Evolutionary conservation across 2,888 invertebrate species (phyloP).

Genomic region (Agriopis aurantiaria): DNA sequence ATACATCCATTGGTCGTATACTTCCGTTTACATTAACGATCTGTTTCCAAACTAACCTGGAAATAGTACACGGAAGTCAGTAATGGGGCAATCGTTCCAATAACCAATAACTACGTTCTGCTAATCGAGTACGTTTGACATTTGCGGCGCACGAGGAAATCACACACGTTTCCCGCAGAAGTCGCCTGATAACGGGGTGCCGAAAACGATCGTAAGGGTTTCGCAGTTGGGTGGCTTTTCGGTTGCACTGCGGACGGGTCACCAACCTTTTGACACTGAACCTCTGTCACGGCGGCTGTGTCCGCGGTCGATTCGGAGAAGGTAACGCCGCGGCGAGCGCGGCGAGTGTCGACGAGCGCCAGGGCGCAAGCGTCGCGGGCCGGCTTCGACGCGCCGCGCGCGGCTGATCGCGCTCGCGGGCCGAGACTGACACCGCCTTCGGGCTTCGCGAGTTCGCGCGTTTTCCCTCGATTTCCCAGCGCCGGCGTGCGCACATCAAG

Average conservation of each 20-base stretch:
- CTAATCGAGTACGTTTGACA: constrained; percentile 65
- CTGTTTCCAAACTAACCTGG: constrained; percentile 5
- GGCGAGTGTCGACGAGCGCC: constrained; percentile 79
- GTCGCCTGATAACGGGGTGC: constrained; percentile 51
- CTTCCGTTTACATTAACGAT: not conserved
- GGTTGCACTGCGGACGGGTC: constrained; percentile 68
- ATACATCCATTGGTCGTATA: not conserved
- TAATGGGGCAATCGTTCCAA: constrained; percentile 43
- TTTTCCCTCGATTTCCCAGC: constrained; percentile 83
- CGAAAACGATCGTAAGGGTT: constrained; percentile 55
- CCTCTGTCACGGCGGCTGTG: constrained; percentile 78
- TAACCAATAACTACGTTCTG: constrained; percentile 34
- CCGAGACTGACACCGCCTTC: constrained; percentile 75
- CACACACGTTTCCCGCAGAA: constrained; percentile 56
- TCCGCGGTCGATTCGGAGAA: constrained; percentile 82
- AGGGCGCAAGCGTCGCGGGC: constrained; percentile 77
- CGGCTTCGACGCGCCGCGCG: constrained; percentile 81
- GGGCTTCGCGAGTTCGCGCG: constrained; percentile 61
- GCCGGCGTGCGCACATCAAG: constrained; percentile 85
- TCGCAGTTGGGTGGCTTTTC: constrained; percentile 65
- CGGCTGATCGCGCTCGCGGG: constrained; percentile 80
- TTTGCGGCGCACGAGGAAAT: constrained; percentile 71
- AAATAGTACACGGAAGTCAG: constrained; percentile 32
- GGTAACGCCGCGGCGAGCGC: constrained; percentile 83
- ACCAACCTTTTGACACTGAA: constrained; percentile 86